Evolutionary conservation across 2,113 vertebrate genomes (phyloP).

Genomic region (Otocyon megalotis): DNA sequence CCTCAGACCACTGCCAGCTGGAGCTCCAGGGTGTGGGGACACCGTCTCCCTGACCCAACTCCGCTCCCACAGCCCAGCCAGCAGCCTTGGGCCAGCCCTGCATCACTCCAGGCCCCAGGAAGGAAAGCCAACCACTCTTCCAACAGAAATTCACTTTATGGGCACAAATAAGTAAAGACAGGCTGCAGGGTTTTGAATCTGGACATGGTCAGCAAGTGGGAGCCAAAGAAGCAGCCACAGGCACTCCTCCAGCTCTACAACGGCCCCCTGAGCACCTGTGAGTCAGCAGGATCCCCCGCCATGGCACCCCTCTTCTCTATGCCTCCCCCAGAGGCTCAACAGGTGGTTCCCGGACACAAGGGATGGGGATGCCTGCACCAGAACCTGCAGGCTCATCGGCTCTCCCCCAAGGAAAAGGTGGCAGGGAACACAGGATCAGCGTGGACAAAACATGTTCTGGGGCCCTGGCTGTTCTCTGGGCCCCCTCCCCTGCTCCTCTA

Average conservation of each 20-base stretch:
- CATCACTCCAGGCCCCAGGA: background rate
- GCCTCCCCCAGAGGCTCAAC: background rate
- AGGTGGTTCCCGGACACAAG: background rate
- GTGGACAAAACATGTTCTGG: background rate
- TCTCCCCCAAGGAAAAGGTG: background rate
- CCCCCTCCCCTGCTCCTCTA: background rate
- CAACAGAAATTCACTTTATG: background rate
- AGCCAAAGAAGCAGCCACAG: background rate
- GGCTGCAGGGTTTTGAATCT: no score
- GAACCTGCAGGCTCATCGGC: background rate
- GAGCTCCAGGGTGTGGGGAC: fast-evolving
- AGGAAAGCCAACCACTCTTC: background rate
- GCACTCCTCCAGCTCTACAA: background rate
- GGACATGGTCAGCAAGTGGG: background rate
- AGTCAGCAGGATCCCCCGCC: background rate
- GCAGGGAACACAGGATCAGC: background rate
- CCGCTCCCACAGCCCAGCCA: background rate
- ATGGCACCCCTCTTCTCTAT: background rate
- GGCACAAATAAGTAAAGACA: background rate
- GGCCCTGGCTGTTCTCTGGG: background rate
- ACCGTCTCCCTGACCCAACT: background rate
- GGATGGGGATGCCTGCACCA: background rate
- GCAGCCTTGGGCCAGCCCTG: background rate
- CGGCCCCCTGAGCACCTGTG: no score
- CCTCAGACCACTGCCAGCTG: fast-evolving